Evolutionary conservation across 1,140 invertebrate genomes (phyloP), one percentile per base, ranked within the genome.

Genomic region (Medauroidea extradentata): DNA sequence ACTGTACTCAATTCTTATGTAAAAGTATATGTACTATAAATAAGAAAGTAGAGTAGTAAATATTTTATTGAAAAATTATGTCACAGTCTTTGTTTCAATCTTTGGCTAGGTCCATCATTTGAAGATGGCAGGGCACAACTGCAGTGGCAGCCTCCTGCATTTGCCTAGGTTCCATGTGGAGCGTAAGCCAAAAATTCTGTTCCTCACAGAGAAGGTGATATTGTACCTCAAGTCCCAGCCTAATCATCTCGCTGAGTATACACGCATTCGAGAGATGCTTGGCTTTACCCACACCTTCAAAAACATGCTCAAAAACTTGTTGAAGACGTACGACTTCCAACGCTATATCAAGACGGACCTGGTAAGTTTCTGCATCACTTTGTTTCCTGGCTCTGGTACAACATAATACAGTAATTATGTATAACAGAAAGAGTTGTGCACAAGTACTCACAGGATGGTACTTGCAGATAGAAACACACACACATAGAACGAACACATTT

Each of bases 151-250:
- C 57, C 67, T 86, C 9, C 60, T 87, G 24, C 85, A 87, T 67
- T 71, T 88, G 23, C 70, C 78, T 5, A 71, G 82, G 57, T 89
- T 87, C 69, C 86, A 77, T 66, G 73, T 74, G 2, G 78, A 80
- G 59, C 73, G 79, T 13, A 82, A 81, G 69, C 77, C 81, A 14
- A 84, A 82, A 62, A 70, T 78, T 39, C 70, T 81, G 21, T 69
- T 78, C 5, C 68, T 85, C 24, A 74, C 80, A 0, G 78, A 85
- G 62, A 72, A 77, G 59, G 72, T 86, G 19, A 75, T 84, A 1
- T 75, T 81, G 39, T 75, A 81, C 44, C 69, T 88, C 3, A 80
- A 81, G 64, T 69, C 67, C 0, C 79, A 79, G 60, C 78, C 81
- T 3, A 77, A 80, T 60, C 71, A 72, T 63, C 70, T 76, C 23